Percentiles rank a stretch among this genome's conserved stretches.
These are phyloP conservation scores for Harpalus rufipes DNA, from an alignment of 2,888 invertebrate genomes.

Conservation along the genomic window DNA sequence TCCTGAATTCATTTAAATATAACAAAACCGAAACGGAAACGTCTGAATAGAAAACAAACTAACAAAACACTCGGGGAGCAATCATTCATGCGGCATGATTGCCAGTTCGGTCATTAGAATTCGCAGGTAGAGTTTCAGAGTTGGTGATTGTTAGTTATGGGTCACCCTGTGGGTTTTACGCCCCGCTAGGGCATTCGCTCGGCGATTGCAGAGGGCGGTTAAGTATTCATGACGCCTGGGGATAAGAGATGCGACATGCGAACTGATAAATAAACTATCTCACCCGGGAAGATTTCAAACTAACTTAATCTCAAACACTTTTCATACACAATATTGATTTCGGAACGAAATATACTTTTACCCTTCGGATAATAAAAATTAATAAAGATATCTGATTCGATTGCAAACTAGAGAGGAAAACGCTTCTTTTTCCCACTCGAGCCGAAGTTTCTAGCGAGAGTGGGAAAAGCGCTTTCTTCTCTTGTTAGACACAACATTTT, in stretches of 20 bases:
- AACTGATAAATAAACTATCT: conserved; percentile 63
- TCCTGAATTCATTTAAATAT: conserved; percentile 52
- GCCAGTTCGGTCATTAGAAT: conserved; percentile 39
- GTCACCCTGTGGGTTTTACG: conserved; percentile 52
- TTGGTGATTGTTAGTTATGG: conserved; percentile 59
- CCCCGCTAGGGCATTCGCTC: conserved; percentile 36
- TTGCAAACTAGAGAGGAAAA: too few relatives aligned
- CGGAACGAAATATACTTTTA: not conserved
- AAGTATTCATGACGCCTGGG: conserved; percentile 73
- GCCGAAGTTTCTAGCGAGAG: too few relatives aligned
- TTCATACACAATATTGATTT: not conserved
- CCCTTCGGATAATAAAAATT: not conserved
- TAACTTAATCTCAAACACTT: conserved; percentile 3
- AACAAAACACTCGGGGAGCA: conserved; percentile 41
- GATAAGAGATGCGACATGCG: conserved; percentile 71
- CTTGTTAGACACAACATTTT: too few relatives aligned
- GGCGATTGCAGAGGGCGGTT: conserved; percentile 67
- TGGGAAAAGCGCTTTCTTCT: too few relatives aligned
- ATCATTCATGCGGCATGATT: conserved; percentile 56
- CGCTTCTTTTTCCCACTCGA: too few relatives aligned
- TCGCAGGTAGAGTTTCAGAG: conserved; percentile 48
- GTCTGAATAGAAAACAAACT: conserved; percentile 57
- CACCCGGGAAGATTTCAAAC: not conserved
- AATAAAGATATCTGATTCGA: not conserved
- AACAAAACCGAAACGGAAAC: conserved; percentile 52